Base-by-base conservation (phyloP, 2,113 vertebrate genomes). In the Vimba vimba region DNA sequence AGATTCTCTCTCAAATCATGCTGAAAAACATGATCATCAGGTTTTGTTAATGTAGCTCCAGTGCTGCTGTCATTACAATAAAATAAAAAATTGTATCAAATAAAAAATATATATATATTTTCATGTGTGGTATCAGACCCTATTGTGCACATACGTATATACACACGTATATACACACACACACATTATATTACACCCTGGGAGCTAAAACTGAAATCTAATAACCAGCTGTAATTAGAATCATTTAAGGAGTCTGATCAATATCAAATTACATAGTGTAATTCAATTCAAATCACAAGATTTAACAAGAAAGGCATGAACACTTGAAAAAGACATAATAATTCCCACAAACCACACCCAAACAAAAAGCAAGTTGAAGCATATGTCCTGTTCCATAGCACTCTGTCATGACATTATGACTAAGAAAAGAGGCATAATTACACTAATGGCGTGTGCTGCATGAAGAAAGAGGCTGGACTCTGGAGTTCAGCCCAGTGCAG, bases 321-420 rank as follows among this genome's bases (percentile, higher is more conserved):
- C 25, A 71, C 55, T 36, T 36, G 12, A 25, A 23, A 59, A 27
- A 39, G 11, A 82, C 4, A 4, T 11, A 69, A 71, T 79, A 57
- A 79, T 60, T 62, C 36, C 25, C 52, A 23, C 19, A 36, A 17
- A 74, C 68, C 30, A 39, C 82, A 73, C 82, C 68, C 50, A 43
- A 59, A 52, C 43, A 82, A 43, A 15, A 73, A 12, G 2, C 82
- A 83, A 59, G 82, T 83, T 30, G 10, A 83, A 83, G 71, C 66
- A 74, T 8, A 59, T 69, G 82, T 59, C 66, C 68, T 39, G 23
- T 25, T 73, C 47, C 25, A 19, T 12, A 25, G 66, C 8, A 4
- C 82, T 59, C 15, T 0, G 21, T 23, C 62, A 66, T 47, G 59
- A 66, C 80, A 52, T 47, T 11, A 82, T 66, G 45, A 36, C 62